These are phyloP conservation scores for Cheilosia variabilis DNA, from an alignment of 2,888 invertebrate species.

Conservation along the genomic window DNA sequence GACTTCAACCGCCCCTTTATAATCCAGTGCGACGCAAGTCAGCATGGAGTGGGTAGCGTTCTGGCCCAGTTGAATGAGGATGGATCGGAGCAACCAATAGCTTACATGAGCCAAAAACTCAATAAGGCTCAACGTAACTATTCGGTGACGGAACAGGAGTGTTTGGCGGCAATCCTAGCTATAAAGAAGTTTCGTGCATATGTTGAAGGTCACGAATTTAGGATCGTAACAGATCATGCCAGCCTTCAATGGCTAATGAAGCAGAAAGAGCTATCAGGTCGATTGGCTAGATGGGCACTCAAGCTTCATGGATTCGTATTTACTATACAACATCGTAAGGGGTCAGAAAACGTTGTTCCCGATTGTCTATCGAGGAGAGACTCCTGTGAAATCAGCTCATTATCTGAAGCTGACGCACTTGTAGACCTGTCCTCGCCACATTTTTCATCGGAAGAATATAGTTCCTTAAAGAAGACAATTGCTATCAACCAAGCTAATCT, in stretches of 20 bases:
- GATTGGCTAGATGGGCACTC: conserved; percentile 75
- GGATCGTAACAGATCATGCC: conserved; percentile 76
- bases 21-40: not conserved
- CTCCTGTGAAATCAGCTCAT: not conserved
- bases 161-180: conserved; percentile 25
- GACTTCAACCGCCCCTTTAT: conserved; percentile 9
- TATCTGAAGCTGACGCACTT: not conserved
- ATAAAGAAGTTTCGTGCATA: conserved; percentile 51
- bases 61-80: not conserved
- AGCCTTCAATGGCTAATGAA: conserved; percentile 76
- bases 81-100: conserved; percentile 18
- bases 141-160: conserved; percentile 46
- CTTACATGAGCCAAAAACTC: conserved; percentile 36
- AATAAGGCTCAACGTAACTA: conserved; percentile 38
- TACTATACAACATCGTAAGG: conserved; percentile 24
- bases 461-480: conserved; percentile 6
- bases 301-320: conserved; percentile 73
- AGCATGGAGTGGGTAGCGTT: not conserved
- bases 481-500: conserved; percentile 19
- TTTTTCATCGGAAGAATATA: conserved; percentile 16
- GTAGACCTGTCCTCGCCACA: not conserved
- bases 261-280: conserved; percentile 76
- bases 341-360: conserved; percentile 73
- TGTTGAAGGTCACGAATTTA: conserved; percentile 72
- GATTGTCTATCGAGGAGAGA: conserved; percentile 75